These are phyloP conservation scores for Cheilosia vernalis DNA, from an alignment of 2,888 invertebrate species.

Conservation along the genomic window DNA sequence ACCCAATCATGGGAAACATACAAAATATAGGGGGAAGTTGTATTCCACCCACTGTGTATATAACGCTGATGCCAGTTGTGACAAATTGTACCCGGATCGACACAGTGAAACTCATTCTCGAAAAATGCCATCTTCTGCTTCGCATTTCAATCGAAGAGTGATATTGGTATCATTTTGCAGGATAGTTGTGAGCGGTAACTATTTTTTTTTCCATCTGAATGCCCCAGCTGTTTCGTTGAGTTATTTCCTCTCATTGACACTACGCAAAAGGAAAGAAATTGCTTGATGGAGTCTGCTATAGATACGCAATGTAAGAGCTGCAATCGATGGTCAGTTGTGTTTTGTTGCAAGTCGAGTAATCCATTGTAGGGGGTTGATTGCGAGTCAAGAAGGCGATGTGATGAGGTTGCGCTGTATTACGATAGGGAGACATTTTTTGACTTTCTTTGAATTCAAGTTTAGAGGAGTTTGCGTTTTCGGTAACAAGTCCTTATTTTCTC, in stretches of 20 bases:
- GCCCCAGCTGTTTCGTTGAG: conserved; percentile 11
- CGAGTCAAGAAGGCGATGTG: background rate
- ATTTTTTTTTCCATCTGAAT: conserved; percentile 11
- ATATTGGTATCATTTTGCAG: conserved; percentile 44
- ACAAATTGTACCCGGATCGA: conserved; percentile 44
- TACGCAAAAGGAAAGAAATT: background rate
- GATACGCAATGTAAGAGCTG: conserved; percentile 10
- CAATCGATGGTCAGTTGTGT: background rate
- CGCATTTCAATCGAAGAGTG: conserved; percentile 32
- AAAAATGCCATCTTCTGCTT: conserved; percentile 38
- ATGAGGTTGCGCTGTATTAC: too few species aligned
- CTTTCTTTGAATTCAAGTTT: too few species aligned
- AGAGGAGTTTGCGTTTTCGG: too few species aligned
- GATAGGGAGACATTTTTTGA: too few species aligned
- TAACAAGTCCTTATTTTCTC: too few species aligned
- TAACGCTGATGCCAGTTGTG: conserved; percentile 26
- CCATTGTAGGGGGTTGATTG: background rate
- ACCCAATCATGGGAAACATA: conserved; percentile 21
- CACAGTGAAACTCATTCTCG: conserved; percentile 39
- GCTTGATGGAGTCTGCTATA: conserved; percentile 4
- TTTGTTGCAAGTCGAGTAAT: background rate
- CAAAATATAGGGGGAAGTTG: conserved; percentile 5
- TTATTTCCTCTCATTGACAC: conserved; percentile 17
- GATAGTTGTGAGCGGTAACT: conserved; percentile 19
- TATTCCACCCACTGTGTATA: conserved; percentile 2